Base-by-base conservation (phyloP, 2,797 vertebrate species). In the Xiphorhynchus erythropygius region DNA sequence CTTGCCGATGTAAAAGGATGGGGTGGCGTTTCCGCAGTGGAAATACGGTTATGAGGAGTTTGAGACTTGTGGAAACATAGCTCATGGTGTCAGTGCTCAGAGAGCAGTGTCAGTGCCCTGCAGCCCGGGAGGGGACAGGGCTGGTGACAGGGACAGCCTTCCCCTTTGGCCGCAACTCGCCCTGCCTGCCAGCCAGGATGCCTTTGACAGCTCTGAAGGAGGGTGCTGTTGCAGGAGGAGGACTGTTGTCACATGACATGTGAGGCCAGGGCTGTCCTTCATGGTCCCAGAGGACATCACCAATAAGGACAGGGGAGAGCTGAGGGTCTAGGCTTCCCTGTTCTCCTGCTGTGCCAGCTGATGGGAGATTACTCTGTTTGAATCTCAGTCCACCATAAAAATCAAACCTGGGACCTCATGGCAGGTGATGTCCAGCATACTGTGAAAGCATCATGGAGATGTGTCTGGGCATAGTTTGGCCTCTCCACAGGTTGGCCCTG, bases 1-100 rank as follows among this genome's bases (percentile, higher is more conserved):
- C 37, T 63, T 67, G 23, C 80, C 24, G 1, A 52, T 90, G 80
- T 79, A 75, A 93, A 90, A 96, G 73, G 90, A 95, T 95, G 85
- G 89, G 94, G 87, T 78, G 89, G 89, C 3, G 76, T 76, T 96
- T 97, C 94, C 81, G 70, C 84, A 35, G 24, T 89, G 93, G 93
- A 93, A 96, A 84, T 10, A 1, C 28, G 3, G 52, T 71, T 19
- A 24, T 2, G 73, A 60, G 63, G 70, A 35, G n/a, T 27, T 76
- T 9, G 79, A 35, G 84, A 49, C 11, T 24, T 8, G 33, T 71
- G 80, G 37, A 9, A 52, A 28, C 44, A 7, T 55, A 25, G 62
- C 50, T 60, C 1, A 0, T 1, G 2, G 60, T 74, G 80, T 41
- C 7, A 0, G 57, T 17, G 81, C 84, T 67, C 0, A 0, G 73